Evolutionary conservation across 2,888 invertebrate genomes (phyloP).

Genomic region (Myopa tessellatipennis): DNA sequence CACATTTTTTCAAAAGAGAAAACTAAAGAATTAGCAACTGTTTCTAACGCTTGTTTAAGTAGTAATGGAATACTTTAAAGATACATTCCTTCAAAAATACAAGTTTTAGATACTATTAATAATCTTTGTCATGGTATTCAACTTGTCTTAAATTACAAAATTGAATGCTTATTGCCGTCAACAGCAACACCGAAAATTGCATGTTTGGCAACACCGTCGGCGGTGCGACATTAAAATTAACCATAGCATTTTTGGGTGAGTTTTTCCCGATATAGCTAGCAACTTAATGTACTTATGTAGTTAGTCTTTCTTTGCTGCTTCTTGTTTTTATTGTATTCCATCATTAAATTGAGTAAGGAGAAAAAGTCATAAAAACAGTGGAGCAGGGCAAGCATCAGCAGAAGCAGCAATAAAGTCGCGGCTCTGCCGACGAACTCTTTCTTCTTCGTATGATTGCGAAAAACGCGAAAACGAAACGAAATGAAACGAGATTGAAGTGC

Average conservation of each 20-base stretch:
- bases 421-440: constrained; percentile 27
- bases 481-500: constrained; percentile 29
- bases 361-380: constrained; percentile 27
- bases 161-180: constrained; percentile 7
- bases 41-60: no score
- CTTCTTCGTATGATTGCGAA: constrained; percentile 30
- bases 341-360: constrained; percentile 28
- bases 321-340: constrained; percentile 27
- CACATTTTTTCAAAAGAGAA: no score
- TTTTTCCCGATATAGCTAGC: constrained; percentile 20
- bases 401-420: constrained; percentile 10
- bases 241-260: constrained; percentile 34
- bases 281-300: constrained; percentile 22
- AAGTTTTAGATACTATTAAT: no score
- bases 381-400: neutral
- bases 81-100: no score
- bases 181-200: neutral
- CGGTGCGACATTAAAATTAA: constrained; percentile 24
- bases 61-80: no score
- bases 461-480: constrained; percentile 32
- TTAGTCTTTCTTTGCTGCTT: constrained; percentile 2
- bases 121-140: no score
- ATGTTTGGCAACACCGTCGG: constrained; percentile 19
- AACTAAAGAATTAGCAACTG: no score
- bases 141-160: constrained; percentile 1